Evolutionary conservation across 2,888 invertebrate species (phyloP).

Genomic region (Arge pagana): DNA sequence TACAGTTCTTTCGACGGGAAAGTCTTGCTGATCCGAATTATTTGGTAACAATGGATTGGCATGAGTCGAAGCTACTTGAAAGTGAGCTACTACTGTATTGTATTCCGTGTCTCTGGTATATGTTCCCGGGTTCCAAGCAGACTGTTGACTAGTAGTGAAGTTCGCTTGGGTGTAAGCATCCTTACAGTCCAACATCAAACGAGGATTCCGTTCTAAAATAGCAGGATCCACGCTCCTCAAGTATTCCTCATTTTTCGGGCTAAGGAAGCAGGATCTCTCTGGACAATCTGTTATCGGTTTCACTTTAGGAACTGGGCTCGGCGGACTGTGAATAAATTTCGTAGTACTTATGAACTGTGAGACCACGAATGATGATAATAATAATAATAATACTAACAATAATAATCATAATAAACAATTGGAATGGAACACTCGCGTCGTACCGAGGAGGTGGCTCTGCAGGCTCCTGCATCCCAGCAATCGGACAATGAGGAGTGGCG

Average conservation of each 20-base stretch:
- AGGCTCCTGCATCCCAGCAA: too few relatives aligned
- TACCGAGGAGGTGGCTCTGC: constrained; percentile 10
- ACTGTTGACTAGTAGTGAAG: too few relatives aligned
- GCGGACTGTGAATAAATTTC: too few relatives aligned
- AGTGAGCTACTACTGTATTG: constrained; percentile 5
- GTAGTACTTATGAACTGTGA: too few relatives aligned
- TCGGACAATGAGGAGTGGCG: constrained; percentile 1
- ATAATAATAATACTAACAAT: not conserved
- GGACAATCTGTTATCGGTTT: constrained; percentile 9
- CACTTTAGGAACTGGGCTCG: not conserved
- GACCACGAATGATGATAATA: too few relatives aligned
- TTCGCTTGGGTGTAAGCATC: too few relatives aligned
- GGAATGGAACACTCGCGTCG: not conserved
- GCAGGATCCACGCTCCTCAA: not conserved
- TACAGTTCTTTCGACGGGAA: constrained; percentile 1
- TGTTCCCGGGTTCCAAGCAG: too few relatives aligned
- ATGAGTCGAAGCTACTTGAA: not conserved
- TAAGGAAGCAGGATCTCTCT: constrained; percentile 14
- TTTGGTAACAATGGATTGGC: not conserved
- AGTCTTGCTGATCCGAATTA: not conserved
- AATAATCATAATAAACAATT: not conserved
- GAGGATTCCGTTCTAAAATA: constrained; percentile 5
- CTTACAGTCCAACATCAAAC: constrained; percentile 5
- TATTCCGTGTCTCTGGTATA: constrained; percentile 1
- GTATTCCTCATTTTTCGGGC: constrained; percentile 14